Evolutionary conservation across 2,888 invertebrate genomes (phyloP), one percentile per base, ranked within the genome.

Genomic region (Apamea anceps): DNA sequence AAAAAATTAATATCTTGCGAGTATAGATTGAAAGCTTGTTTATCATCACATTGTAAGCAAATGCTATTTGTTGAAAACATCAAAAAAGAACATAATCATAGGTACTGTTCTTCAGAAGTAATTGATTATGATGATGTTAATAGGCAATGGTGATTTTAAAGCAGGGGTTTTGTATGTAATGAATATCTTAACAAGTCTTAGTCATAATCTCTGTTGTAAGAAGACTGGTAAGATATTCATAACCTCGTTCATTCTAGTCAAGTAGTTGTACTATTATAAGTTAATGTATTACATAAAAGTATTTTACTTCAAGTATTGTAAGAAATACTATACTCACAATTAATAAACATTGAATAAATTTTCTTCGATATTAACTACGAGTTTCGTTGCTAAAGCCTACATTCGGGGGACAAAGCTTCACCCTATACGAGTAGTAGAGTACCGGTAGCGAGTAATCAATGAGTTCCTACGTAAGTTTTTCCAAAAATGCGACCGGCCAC

Each of bases 201-300:
- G n/a, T n/a, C 60, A 54, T 15, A 62, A 45, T 51, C 45, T 67
- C 5, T 80, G 42, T 70, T 42, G 13, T 42, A 70, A 42, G 18
- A 63, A 60, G 75, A 78, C 37, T 70, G 68, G 18, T 85, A 54
- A 62, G 62, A 21, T 66, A 85, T 80, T 72, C 45, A 85, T 62
- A 62, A 28, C 21, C 51, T 66, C 37, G 8, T 84, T 57, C 72
- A 80, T 80, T 80, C 81, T 85, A 85, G 82, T 82, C 80, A 68
- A 51, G n/a, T 72, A 15, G 62, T 62, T 77, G 15, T 54, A 82
- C 28, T 28, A 62, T n/a, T 83, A 6, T 62, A 54, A 37, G 37
- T 25, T 77, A 37, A 54, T 81, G 57, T 75, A 60, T 75, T 60
- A 75, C 12, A n/a, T 71, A 67, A 42, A 74, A 79, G n/a, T 66